Percentiles rank a stretch among this genome's conserved stretches.
phyloP scores from a whole-genome alignment of 1,140 invertebrate genomes.

The Drosophila melanogaster region DNA sequence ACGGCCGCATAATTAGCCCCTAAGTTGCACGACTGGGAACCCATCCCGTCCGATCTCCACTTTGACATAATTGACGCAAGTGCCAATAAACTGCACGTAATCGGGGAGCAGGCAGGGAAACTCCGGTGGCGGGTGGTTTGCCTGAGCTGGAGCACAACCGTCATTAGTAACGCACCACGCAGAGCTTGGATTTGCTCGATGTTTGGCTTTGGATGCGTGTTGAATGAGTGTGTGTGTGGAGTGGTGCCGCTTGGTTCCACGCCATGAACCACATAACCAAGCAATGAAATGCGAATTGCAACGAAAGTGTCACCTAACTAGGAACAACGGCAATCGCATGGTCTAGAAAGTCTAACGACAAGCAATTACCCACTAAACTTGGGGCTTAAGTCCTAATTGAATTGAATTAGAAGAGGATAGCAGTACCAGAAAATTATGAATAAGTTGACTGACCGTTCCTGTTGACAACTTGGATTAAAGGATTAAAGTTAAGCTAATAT shows the following conservation, averaged over 20 bases:
- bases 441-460: too few species aligned
- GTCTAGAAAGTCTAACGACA: neutral
- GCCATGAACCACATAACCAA: slow-evolving; percentile 36
- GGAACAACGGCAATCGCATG: neutral
- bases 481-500: too few species aligned
- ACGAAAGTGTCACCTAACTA: slow-evolving; percentile 70
- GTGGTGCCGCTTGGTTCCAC: slow-evolving; percentile 74
- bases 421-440: neutral
- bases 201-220: neutral
- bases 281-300: slow-evolving; percentile 64
- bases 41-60: slow-evolving; percentile 20
- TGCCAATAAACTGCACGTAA: slow-evolving; percentile 77
- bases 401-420: slow-evolving; percentile 1
- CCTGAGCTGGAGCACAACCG: slow-evolving; percentile 9
- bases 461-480: too few species aligned
- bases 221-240: neutral
- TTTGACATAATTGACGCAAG: slow-evolving; percentile 70
- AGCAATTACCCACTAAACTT: neutral
- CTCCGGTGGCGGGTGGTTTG: neutral
- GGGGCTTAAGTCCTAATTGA: neutral
- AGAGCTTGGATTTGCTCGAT: neutral
- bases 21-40: neutral
- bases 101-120: neutral
- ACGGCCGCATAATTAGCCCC: slow-evolving; percentile 39
- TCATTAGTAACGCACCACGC: slow-evolving; percentile 75